Evolutionary conservation across 2,888 invertebrate species (phyloP).

Genomic region (Agrotis clavis): DNA sequence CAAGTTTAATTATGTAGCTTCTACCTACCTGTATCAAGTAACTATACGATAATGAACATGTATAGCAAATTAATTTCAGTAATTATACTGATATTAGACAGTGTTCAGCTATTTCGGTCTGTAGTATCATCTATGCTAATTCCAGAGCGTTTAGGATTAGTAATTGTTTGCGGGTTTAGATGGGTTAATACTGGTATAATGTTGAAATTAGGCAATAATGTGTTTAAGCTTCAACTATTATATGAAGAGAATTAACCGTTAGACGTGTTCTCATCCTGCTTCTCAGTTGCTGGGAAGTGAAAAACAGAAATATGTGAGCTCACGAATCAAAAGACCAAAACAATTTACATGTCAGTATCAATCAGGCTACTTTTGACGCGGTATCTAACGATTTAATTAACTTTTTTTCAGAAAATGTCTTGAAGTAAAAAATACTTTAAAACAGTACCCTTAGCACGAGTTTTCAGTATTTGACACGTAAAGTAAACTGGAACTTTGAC

Average conservation of each 20-base stretch:
- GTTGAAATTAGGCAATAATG: neutral
- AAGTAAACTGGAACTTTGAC: no score
- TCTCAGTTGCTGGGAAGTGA: no score
- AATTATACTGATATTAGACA: slow-evolving; percentile 8
- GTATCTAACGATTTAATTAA: no score
- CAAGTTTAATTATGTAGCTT: slow-evolving; percentile 40
- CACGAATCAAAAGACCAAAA: no score
- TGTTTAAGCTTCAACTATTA: neutral
- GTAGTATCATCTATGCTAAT: neutral
- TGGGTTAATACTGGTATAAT: neutral
- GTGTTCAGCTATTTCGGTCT: slow-evolving; percentile 10
- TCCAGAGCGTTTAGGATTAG: neutral
- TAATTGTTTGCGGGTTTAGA: slow-evolving; percentile 10
- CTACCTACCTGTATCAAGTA: slow-evolving; percentile 12
- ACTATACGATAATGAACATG: slow-evolving; percentile 24
- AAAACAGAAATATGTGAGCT: no score
- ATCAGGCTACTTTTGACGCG: no score
- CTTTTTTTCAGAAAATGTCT: neutral
- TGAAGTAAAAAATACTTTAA: no score
- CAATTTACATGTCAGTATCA: no score
- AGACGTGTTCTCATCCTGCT: no score
- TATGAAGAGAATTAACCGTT: neutral
- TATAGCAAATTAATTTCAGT: slow-evolving; percentile 20
- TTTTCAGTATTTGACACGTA: no score
- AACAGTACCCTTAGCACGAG: no score